phyloP scores from a whole-genome alignment of 2,888 invertebrate species.

The Ametastegia equiseti region DNA sequence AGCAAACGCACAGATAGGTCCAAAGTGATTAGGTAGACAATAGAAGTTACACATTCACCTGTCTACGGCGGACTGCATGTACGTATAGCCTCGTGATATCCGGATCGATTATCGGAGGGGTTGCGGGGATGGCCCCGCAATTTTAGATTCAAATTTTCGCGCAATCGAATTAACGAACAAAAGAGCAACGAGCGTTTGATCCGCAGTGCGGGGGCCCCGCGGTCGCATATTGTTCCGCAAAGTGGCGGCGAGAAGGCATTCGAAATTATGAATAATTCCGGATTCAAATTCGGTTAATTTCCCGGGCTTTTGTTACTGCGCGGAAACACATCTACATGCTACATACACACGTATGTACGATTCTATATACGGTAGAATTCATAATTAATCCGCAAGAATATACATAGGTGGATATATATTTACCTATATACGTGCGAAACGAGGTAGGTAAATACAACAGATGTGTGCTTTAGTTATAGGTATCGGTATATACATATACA shows the following conservation, averaged over 20 bases:
- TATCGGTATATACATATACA: neutral
- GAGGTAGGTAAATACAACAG: neutral
- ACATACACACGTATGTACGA: no score
- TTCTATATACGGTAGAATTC: no score
- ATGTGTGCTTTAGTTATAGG: neutral
- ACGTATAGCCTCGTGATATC: neutral
- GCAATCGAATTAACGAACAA: constrained; percentile 71
- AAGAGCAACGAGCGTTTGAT: constrained; percentile 73
- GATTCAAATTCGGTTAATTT: constrained; percentile 70
- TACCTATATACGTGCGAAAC: neutral
- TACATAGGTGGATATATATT: neutral
- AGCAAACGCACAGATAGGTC: no score
- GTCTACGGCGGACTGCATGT: neutral
- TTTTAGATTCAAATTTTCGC: constrained; percentile 73
- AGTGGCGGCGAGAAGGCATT: constrained; percentile 56
- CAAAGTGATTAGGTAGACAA: no score
- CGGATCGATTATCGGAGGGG: neutral
- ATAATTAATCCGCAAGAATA: no score
- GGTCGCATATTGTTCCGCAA: constrained; percentile 26
- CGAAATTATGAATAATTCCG: constrained; percentile 72
- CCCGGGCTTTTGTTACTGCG: constrained; percentile 51
- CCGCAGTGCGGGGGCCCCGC: constrained; percentile 56
- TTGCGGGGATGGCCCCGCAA: constrained; percentile 55
- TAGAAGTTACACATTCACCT: no score
- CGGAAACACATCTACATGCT: neutral